Conservation (phyloP, 92 coral and sea anemone species). For the Palythoa grandiflora region DNA sequence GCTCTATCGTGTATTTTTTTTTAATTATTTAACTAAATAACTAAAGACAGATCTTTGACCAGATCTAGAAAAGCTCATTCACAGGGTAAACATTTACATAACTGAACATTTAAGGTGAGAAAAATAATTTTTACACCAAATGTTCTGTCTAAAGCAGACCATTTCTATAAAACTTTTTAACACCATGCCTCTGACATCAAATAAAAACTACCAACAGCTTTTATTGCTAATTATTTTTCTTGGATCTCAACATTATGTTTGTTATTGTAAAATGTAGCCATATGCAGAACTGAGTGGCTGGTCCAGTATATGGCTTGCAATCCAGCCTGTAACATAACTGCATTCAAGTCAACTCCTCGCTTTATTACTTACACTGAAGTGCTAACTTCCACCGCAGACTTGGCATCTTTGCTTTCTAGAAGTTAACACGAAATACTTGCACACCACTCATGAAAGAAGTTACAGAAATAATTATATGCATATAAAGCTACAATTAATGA, state of each 20-base stretch:
- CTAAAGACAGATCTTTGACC: too few species aligned
- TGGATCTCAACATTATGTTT: not conserved
- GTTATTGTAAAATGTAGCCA: not conserved
- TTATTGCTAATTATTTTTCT: not conserved
- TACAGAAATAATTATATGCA: not conserved
- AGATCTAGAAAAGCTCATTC: not conserved
- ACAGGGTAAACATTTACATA: not conserved
- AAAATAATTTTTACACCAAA: not conserved
- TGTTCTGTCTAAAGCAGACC: not conserved
- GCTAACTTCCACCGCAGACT: not conserved
- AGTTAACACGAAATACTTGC: not conserved
- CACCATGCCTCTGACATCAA: not conserved
- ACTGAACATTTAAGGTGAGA: not conserved
- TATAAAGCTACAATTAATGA: constrained; percentile 22
- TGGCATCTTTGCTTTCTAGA: not conserved
- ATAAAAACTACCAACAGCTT: not conserved
- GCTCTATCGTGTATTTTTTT: not conserved
- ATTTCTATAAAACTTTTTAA: not conserved
- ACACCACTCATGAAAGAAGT: constrained; percentile 25
- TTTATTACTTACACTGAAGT: not conserved
- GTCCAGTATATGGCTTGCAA: not conserved
- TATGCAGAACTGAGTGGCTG: not conserved
- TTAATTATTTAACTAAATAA: not conserved
- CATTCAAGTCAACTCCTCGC: not conserved
- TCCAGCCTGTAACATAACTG: not conserved